phyloP scores from a whole-genome alignment of 1,140 invertebrate genomes.

The Sweltsa coloradensis region DNA sequence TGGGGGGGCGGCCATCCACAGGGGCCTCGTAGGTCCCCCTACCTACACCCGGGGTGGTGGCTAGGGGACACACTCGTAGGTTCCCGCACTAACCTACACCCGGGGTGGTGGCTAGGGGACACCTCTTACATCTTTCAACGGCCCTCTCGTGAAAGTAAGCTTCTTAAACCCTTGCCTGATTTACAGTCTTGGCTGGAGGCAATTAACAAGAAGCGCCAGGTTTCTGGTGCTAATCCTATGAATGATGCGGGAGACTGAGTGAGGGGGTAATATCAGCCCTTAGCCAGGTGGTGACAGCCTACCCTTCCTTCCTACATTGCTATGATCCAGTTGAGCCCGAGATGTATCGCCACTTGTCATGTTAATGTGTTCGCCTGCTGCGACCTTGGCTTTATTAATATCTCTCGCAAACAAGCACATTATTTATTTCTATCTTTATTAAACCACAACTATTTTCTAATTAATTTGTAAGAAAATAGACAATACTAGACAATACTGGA shows the following conservation, averaged over 20 bases:
- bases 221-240: constrained; percentile 18
- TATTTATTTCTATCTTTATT: too few species aligned
- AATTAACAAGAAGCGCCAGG: constrained; percentile 17
- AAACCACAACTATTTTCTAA: too few species aligned
- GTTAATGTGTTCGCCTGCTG: constrained; percentile 13
- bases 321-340: constrained; percentile 15
- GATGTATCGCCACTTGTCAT: constrained; percentile 16
- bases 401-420: too few species aligned
- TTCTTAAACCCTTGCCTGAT: constrained; percentile 17
- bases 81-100: not conserved
- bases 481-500: too few species aligned
- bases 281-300: constrained; percentile 11
- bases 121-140: too few species aligned
- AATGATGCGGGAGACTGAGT: constrained; percentile 17
- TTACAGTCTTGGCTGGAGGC: constrained; percentile 15
- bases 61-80: not conserved
- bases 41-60: not conserved
- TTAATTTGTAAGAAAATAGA: too few species aligned
- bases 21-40: not conserved
- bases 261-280: constrained; percentile 12
- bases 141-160: constrained; percentile 14
- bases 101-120: not conserved
- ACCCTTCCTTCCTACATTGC: constrained; percentile 10
- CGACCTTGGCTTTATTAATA: too few species aligned
- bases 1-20: not conserved